Conservation (phyloP, 2,888 invertebrate species). For the Pasiphila rectangulata region DNA sequence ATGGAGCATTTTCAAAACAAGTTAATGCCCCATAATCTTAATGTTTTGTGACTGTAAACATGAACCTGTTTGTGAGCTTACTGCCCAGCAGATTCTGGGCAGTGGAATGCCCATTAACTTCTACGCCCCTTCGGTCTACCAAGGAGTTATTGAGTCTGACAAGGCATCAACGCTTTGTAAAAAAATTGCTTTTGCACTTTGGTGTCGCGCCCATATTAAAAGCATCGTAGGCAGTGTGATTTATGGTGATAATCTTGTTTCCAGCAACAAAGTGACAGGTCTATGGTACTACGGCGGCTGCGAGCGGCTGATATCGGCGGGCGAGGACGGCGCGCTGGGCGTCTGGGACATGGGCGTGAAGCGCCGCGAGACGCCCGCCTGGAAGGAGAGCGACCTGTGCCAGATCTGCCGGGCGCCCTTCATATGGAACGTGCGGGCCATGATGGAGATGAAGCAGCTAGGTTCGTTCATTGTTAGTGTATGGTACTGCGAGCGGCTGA, state of each 20-base stretch:
- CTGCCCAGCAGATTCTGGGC: too few relatives aligned
- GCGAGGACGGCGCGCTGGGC: slow-evolving; percentile 94
- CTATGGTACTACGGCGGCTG: slow-evolving; percentile 91
- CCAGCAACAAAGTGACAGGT: slow-evolving; percentile 93
- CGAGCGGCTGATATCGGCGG: slow-evolving; percentile 91
- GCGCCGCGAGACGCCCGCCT: slow-evolving; percentile 95
- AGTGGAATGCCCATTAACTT: too few relatives aligned
- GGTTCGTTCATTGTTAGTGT: too few relatives aligned
- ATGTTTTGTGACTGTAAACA: too few relatives aligned
- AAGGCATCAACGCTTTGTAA: too few relatives aligned
- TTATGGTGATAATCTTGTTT: slow-evolving; percentile 20
- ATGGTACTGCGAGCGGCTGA: slow-evolving; percentile 88
- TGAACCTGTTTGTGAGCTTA: too few relatives aligned
- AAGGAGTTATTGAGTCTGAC: too few relatives aligned
- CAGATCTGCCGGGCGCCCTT: slow-evolving; percentile 97
- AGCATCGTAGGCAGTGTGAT: background rate
- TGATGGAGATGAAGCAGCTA: slow-evolving; percentile 98
- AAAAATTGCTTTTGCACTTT: too few relatives aligned
- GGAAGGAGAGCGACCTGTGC: slow-evolving; percentile 97
- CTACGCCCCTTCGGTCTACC: too few relatives aligned
- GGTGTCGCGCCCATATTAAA: too few relatives aligned
- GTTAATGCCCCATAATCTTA: too few relatives aligned
- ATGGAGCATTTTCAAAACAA: too few relatives aligned
- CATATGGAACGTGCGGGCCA: slow-evolving; percentile 99
- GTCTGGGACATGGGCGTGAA: slow-evolving; percentile 96